Evolutionary conservation across 2,113 vertebrate genomes (phyloP), one percentile per base, ranked within the genome.

Genomic region (Passer montanus): DNA sequence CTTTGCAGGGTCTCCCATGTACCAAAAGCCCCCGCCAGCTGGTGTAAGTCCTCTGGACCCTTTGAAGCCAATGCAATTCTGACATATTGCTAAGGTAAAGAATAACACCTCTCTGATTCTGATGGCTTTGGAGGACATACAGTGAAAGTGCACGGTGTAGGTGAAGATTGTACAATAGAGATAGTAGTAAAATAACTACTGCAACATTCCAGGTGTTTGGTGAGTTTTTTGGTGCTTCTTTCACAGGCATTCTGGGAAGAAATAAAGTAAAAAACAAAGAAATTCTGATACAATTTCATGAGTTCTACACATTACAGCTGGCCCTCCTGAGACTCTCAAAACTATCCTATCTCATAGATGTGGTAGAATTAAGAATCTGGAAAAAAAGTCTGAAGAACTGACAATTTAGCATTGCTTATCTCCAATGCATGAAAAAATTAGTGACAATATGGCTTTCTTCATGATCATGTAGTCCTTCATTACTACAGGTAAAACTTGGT

Each of bases 241-340:
- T 90, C 27, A 10, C 23, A 53, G 7, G 4, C 8, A n/a, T 23
- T 5, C 9, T 0, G 8, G 7, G 10, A 50, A 70, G 13, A 86
- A 46, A 16, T 58, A 49, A n/a, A 19, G 13, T 22, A 46, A 75
- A 27, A 43, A 55, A 47, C 2, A 52, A 58, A 44, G 9, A 1
- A 84, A 26, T 43, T 84, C 35, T 70, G 21, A 9, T 33, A 35
- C 9, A 28, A 50, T 70, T 55, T 67, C 2, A 7, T 33, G 20
- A 70, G 17, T 66, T 58, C 17, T 74, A 28, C 13, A 14, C 2
- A 7, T 52, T 41, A 23, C 3, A 58, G 31, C 11, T 10, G 9
- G 50, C 8, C 50, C 13, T 59, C 20, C 6, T 2, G 2, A n/a
- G 1, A 1, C 3, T 47, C 2, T 3, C 4, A 12, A 13, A 60